These are phyloP conservation scores for Hydropsyche tenuis DNA, from an alignment of 1,140 invertebrate species.

Conservation along the genomic window DNA sequence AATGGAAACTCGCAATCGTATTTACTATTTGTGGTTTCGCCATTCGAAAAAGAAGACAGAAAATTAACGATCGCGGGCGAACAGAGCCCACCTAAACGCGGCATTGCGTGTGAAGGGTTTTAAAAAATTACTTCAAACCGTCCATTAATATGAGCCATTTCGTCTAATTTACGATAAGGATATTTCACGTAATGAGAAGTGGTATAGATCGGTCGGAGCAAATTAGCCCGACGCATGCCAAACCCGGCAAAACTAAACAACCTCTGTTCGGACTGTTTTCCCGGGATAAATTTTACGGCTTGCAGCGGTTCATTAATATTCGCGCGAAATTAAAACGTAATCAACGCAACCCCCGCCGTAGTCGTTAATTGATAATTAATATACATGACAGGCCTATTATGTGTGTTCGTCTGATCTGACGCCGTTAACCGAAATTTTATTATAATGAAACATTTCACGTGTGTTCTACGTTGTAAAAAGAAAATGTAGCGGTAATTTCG, in stretches of 20 bases:
- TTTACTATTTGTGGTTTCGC: conserved; percentile 11
- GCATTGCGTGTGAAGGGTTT: conserved; percentile 39
- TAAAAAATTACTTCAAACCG: conserved; percentile 33
- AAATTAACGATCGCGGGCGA: conserved; percentile 33
- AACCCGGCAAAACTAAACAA: conserved; percentile 7
- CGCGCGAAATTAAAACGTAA: too few relatives aligned
- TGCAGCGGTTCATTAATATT: too few relatives aligned
- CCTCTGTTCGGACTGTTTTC: too few relatives aligned
- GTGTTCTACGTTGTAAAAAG: too few relatives aligned
- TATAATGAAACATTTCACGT: too few relatives aligned
- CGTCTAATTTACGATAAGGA: conserved; percentile 44
- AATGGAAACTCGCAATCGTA: background rate
- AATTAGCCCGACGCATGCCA: conserved; percentile 33
- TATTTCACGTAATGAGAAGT: conserved; percentile 36
- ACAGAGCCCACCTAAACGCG: conserved; percentile 37
- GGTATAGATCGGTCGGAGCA: conserved; percentile 34
- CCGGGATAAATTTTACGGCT: too few relatives aligned
- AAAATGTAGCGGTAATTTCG: too few relatives aligned
- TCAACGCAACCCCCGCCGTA: too few relatives aligned
- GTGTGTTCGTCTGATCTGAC: too few relatives aligned
- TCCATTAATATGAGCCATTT: conserved; percentile 44
- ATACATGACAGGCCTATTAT: too few relatives aligned
- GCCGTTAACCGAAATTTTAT: too few relatives aligned
- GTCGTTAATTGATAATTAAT: too few relatives aligned
- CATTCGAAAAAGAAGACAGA: conserved; percentile 23